Conservation (phyloP, 2,113 vertebrate genomes). For the Guaruba guarouba region DNA sequence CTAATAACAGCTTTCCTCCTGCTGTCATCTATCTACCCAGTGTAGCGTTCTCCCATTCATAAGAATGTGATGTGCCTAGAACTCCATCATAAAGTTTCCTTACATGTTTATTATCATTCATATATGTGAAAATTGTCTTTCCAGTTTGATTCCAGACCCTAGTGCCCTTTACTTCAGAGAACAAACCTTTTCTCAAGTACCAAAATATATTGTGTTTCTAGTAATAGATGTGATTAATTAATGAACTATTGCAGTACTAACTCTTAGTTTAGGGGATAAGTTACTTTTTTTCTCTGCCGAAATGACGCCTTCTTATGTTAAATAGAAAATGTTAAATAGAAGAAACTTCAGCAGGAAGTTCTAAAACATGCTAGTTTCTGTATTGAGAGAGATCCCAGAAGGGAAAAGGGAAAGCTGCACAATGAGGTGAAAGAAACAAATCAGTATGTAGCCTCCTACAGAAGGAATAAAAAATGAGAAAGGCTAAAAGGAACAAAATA, state of each 20-base stretch:
- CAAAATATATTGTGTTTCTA: not conserved
- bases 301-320: not conserved
- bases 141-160: not conserved
- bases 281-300: not conserved
- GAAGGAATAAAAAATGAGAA: constrained; percentile 51
- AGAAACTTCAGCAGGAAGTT: not conserved
- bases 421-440: constrained; percentile 20
- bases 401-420: not conserved
- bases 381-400: not conserved
- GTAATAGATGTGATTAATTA: not conserved
- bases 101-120: not conserved
- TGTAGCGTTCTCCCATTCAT: not conserved
- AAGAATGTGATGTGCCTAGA: not conserved
- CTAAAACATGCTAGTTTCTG: not conserved
- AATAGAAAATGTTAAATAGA: not conserved
- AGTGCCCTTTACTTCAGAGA: not conserved
- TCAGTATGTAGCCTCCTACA: constrained; percentile 18
- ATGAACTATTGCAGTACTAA: not conserved
- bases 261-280: not conserved
- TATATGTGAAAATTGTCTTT: not conserved
- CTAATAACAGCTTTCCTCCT: not conserved
- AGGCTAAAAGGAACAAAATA: constrained; percentile 22
- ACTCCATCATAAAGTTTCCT: not conserved
- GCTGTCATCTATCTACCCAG: accelerated
- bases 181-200: not conserved